These are phyloP conservation scores for Muscina levida DNA, from an alignment of 2,888 invertebrate genomes.

Conservation along the genomic window DNA sequence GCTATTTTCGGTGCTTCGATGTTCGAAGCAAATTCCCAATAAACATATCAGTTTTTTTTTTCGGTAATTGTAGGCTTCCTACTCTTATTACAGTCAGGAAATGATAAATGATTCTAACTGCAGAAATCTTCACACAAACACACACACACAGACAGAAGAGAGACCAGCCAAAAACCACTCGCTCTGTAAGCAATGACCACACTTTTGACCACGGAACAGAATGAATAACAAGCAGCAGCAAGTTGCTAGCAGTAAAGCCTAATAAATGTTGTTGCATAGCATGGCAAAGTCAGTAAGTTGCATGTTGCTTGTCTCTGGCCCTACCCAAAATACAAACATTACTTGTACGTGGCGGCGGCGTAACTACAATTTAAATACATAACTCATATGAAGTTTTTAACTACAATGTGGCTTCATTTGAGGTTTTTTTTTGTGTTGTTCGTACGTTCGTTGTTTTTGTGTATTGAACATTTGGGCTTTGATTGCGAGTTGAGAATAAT, in stretches of 20 bases:
- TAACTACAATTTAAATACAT: conserved; percentile 12
- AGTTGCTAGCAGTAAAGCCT: too few relatives aligned
- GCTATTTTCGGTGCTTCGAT: too few relatives aligned
- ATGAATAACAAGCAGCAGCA: not conserved
- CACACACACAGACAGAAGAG: not conserved
- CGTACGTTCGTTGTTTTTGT: not conserved
- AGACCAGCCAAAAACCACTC: too few relatives aligned
- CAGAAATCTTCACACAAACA: too few relatives aligned
- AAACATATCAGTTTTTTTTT: conserved; percentile 47
- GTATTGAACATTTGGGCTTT: not conserved
- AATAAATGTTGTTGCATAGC: conserved; percentile 35
- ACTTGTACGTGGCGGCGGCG: not conserved
- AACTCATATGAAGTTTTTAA: conserved; percentile 3
- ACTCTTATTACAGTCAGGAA: conserved; percentile 49
- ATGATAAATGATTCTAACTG: conserved; percentile 52
- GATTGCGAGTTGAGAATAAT: not conserved
- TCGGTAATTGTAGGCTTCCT: conserved; percentile 59
- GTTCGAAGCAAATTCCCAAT: conserved; percentile 50
- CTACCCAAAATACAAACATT: not conserved
- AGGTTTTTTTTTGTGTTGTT: not conserved
- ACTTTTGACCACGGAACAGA: conserved; percentile 3
- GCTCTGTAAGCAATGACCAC: not conserved
- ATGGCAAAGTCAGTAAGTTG: not conserved
- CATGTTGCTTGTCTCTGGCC: too few relatives aligned
- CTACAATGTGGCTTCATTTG: not conserved